Percentiles rank a stretch among this genome's conserved stretches.
Conservation (phyloP, 2,797 vertebrate species). For the Semotilus atromaculatus region DNA sequence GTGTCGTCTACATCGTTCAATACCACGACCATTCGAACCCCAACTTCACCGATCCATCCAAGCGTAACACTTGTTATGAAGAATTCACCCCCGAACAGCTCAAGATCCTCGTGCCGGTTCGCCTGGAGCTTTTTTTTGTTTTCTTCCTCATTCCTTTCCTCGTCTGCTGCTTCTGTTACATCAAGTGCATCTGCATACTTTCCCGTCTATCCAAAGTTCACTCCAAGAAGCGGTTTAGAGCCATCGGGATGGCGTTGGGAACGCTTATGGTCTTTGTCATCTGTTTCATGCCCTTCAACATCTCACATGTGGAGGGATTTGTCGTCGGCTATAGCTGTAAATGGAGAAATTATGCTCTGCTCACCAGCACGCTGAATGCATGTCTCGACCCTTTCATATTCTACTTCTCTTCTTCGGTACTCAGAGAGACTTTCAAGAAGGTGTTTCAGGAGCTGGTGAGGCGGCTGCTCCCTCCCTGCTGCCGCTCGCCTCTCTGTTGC, state of each 20-base stretch:
- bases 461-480: slow-evolving; percentile 5
- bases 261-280: slow-evolving; percentile 75
- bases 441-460: slow-evolving; percentile 35
- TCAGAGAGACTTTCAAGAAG: slow-evolving; percentile 62
- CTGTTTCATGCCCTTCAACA: slow-evolving; percentile 77
- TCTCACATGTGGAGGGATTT: slow-evolving; percentile 76
- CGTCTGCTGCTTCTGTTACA: slow-evolving; percentile 80
- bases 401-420: slow-evolving; percentile 76
- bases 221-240: slow-evolving; percentile 65
- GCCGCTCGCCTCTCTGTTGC: not conserved
- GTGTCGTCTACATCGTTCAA: slow-evolving; percentile 64
- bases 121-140: slow-evolving; percentile 75
- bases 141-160: slow-evolving; percentile 77
- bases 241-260: slow-evolving; percentile 72
- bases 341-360: slow-evolving; percentile 70
- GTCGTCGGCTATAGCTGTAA: slow-evolving; percentile 53
- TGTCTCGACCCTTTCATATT: slow-evolving; percentile 79
- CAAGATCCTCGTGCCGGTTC: slow-evolving; percentile 63
- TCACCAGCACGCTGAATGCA: slow-evolving; percentile 75
- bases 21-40: slow-evolving; percentile 51
- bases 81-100: slow-evolving; percentile 66
- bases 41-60: slow-evolving; percentile 30
- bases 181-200: slow-evolving; percentile 76
- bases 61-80: slow-evolving; percentile 65
- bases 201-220: slow-evolving; percentile 66